phyloP scores from a whole-genome alignment of 1,140 invertebrate species.

The Proales similis region DNA sequence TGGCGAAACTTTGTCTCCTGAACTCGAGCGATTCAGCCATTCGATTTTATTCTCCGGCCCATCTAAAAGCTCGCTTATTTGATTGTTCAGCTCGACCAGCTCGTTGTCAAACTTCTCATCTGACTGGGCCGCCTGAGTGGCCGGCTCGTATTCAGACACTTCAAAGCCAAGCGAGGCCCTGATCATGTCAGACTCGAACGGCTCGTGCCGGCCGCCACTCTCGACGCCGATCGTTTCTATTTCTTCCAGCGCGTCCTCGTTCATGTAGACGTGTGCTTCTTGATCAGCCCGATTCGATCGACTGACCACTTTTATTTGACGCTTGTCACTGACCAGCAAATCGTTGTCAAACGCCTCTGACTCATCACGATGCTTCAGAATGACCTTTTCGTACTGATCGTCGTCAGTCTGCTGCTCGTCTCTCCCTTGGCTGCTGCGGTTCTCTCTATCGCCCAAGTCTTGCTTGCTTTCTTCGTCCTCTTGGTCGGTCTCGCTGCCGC shows the following conservation, averaged over 20 bases:
- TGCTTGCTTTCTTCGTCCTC: too few species aligned
- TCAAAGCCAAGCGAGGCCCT: slow-evolving; percentile 34
- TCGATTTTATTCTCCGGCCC: too few species aligned
- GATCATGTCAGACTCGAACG: too few species aligned
- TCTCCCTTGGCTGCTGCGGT: too few species aligned
- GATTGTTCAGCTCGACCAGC: slow-evolving; percentile 31
- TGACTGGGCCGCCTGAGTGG: neutral
- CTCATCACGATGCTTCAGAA: neutral
- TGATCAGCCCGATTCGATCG: neutral
- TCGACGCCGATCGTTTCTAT: too few species aligned
- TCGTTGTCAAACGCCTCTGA: slow-evolving; percentile 22
- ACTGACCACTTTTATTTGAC: neutral
- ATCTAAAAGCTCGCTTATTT: slow-evolving; percentile 20
- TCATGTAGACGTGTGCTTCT: neutral
- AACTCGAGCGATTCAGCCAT: too few species aligned
- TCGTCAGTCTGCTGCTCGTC: neutral
- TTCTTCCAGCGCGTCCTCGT: neutral
- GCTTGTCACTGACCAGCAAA: neutral
- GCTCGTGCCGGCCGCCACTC: too few species aligned
- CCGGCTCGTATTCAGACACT: neutral
- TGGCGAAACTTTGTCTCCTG: too few species aligned
- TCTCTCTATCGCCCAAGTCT: too few species aligned
- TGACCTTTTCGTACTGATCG: slow-evolving; percentile 6
- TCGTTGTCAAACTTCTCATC: slow-evolving; percentile 23
- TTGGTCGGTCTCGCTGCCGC: too few species aligned